Evolutionary conservation across 2,113 vertebrate species (phyloP), one percentile per base, ranked within the genome.

Genomic region (Mustelus asterias): DNA sequence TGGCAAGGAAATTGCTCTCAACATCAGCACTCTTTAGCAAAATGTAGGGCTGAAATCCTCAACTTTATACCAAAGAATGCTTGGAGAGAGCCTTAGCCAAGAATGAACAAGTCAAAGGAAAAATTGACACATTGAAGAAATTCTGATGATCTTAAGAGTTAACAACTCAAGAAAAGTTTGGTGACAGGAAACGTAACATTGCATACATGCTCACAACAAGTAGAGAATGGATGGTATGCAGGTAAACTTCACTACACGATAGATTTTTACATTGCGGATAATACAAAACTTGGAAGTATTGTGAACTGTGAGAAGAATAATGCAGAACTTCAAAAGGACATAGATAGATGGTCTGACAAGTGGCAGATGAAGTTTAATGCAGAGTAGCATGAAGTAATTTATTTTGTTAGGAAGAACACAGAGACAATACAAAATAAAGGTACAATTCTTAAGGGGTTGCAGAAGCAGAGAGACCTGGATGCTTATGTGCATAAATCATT

Each of bases 91-190:
- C 99, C 86, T 97, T 99, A 96, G 99, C 99, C 26, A 99, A 99
- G 97, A 99, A 99, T 60, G 99, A 99, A 92, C 99, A 99, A 96
- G 99, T 99, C 29, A 99, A 99, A 97, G 99, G 99, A 72, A 99
- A 99, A 98, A 99, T 99, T 26, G 99, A 99, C 96, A 99, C 99
- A 0, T 98, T 99, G 98, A 99, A 99, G 98, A 58, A 58, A 58
- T 58, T 58, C 58, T n/a, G 29, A 76, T 33, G 8, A 33, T 76
- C 33, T 76, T 76, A 76, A 76, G 1, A 24, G 7, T 10, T 76
- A 76, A 76, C 33, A 10, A 76, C 26, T 76, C 29, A 29, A 29
- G 24, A 72, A n/a, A n/a, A 29, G 24, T 72, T 72, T 29, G 26
- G 29, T 33, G 72, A 10, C 70, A 29, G 70, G 70, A 76, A 33